Evolutionary conservation across 2,888 invertebrate genomes (phyloP).

Genomic region (Blomia tropicalis): DNA sequence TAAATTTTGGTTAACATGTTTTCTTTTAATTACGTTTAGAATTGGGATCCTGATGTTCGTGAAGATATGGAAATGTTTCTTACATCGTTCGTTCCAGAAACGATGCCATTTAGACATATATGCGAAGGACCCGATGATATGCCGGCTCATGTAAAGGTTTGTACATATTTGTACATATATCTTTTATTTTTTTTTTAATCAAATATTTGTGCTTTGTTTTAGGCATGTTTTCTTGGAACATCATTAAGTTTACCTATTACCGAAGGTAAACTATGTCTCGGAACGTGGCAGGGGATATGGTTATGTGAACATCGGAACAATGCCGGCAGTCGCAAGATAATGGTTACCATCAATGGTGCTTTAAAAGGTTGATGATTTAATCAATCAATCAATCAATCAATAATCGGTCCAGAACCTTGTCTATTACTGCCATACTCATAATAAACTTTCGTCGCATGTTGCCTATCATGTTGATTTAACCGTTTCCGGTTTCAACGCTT

Average conservation of each 20-base stretch:
- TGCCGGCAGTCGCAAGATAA: conserved; percentile 40
- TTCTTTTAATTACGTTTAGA: conserved; percentile 42
- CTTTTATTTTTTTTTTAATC: not conserved
- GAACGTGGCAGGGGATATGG: conserved; percentile 97
- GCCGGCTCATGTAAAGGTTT: conserved; percentile 81
- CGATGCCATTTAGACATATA: conserved; percentile 74
- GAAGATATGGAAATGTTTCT: conserved; percentile 99
- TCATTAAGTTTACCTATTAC: conserved; percentile 88
- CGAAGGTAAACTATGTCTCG: conserved; percentile 81
- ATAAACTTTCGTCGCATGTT: too few relatives aligned
- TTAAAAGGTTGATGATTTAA: conserved; percentile 17
- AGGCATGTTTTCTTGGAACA: conserved; percentile 80
- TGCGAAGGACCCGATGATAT: conserved; percentile 98
- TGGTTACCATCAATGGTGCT: conserved; percentile 30
- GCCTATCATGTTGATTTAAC: too few relatives aligned
- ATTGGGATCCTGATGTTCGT: conserved; percentile 89
- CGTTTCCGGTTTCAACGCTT: too few relatives aligned
- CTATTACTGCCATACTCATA: too few relatives aligned
- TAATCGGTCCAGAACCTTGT: not conserved
- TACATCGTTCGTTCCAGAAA: conserved; percentile 91
- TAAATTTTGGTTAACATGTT: not conserved
- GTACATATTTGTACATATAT: not conserved
- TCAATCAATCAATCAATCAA: not conserved
- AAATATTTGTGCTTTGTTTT: not conserved
- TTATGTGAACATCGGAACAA: conserved; percentile 92